A percentile compares a stretch with the other conserved stretches of the same genome.
phyloP scores from a whole-genome alignment of 2,888 invertebrate species.

The Leuctra nigra region DNA sequence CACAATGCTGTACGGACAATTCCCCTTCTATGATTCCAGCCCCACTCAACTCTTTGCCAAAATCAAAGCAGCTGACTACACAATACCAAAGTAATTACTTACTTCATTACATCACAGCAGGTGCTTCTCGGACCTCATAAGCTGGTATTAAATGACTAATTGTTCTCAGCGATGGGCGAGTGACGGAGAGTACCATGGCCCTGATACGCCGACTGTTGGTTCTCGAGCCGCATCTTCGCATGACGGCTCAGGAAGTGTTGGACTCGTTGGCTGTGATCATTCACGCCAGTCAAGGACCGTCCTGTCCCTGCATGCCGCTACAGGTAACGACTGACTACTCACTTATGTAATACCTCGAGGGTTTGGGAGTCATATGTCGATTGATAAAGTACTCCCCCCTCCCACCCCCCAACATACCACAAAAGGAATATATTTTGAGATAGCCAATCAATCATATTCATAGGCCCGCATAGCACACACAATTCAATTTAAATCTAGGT shows the following conservation, averaged over 20 bases:
- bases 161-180: conserved; percentile 44
- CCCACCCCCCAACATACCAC: too few relatives aligned
- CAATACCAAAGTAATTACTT: conserved; percentile 67
- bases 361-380: not conserved
- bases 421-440: too few relatives aligned
- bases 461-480: too few relatives aligned
- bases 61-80: conserved; percentile 66
- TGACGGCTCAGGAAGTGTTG: conserved; percentile 60
- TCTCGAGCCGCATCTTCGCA: conserved; percentile 58
- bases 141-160: not conserved
- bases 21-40: conserved; percentile 71
- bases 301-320: conserved; percentile 32
- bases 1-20: conserved; percentile 74
- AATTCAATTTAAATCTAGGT: too few relatives aligned
- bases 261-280: conserved; percentile 53
- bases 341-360: not conserved
- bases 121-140: too few relatives aligned
- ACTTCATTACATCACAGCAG: too few relatives aligned
- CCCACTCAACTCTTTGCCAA: conserved; percentile 66
- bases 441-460: too few relatives aligned
- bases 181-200: conserved; percentile 57
- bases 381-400: too few relatives aligned
- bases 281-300: conserved; percentile 28
- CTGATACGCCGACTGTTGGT: conserved; percentile 60
- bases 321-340: conserved; percentile 32